Evolutionary conservation across 2,888 invertebrate genomes (phyloP), one percentile per base, ranked within the genome.

Genomic region (Clivina fossor): DNA sequence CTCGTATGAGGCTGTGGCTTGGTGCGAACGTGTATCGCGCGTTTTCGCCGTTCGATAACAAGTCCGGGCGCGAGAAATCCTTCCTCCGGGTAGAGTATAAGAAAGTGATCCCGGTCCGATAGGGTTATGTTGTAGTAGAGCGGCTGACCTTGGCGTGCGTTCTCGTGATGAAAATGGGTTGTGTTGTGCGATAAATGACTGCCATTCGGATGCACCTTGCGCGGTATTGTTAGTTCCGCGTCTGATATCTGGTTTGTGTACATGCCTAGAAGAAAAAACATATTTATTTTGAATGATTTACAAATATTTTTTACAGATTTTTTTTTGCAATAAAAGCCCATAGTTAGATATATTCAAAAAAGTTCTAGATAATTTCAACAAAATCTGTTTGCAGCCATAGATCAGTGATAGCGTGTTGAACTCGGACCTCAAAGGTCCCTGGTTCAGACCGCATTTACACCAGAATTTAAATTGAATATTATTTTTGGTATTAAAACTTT

Each of bases 31-130:
- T 83, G 77, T 40, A 77, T 74, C 61, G 76, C 73, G 30, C 75
- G 71, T 61, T 74, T 75, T 68, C 84, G 83, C 50, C 85, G 78
- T 74, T 92, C 91, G 62, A 92, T 79, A 58, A 90, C 75, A 72
- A 90, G 73, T 48, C 80, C 80, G 18, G 88, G 86, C 32, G 83
- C 80, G 65, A 87, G 78, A 68, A 90, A 85, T 59, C 81, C 77
- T 62, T 77, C 78, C 66, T 84, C 83, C 57, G 86, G 85, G 38
- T 66, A 63, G 53, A 79, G 61, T 48, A 73, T 65, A 56, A 79
- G 64, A 59, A 75, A 67, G 57, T 71, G 71, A 19, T 68, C 65
- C 44, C 62, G 65, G 20, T 74, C 72, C 24, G 68, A 68, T 48
- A 79, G 69, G 26, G 74, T 66, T 59, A 80, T 62, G 60, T 74